phyloP scores from a whole-genome alignment of 2,113 vertebrate genomes.

The Tachuris rubrigastra region DNA sequence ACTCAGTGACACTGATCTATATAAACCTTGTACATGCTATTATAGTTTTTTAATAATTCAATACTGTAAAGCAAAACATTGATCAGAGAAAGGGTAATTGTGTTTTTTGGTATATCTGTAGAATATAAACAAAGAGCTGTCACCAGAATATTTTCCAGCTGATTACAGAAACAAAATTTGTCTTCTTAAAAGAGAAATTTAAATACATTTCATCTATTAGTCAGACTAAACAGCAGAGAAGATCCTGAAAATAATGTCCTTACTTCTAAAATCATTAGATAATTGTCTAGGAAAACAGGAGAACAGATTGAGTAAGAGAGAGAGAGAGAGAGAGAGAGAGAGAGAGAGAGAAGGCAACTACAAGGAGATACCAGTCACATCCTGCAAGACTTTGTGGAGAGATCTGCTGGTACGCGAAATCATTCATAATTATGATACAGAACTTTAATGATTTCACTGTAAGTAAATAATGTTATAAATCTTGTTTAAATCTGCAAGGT shows the following conservation, averaged over 20 bases:
- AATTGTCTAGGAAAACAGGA: background rate
- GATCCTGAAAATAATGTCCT: background rate
- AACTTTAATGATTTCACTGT: background rate
- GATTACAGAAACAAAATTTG: background rate
- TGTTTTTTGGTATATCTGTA: background rate
- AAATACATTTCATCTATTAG: background rate
- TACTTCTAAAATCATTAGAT: background rate
- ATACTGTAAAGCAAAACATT: background rate
- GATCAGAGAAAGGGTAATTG: background rate
- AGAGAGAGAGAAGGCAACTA: background rate
- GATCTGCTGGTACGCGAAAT: background rate
- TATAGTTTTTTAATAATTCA: background rate
- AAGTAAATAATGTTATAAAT: conserved; percentile 6
- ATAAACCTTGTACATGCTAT: background rate
- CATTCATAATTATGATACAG: background rate
- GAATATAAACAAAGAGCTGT: background rate
- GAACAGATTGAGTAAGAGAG: background rate
- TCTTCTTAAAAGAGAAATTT: background rate
- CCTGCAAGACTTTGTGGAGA: background rate
- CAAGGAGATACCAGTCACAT: background rate
- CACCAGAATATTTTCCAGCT: background rate
- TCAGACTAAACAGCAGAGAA: background rate
- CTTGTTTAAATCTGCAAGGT: background rate
- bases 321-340: background rate
- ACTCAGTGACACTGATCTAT: background rate